Evolutionary conservation across 2,113 vertebrate genomes (phyloP), one percentile per base, ranked within the genome.

Genomic region (Ceyx cyanopectus): DNA sequence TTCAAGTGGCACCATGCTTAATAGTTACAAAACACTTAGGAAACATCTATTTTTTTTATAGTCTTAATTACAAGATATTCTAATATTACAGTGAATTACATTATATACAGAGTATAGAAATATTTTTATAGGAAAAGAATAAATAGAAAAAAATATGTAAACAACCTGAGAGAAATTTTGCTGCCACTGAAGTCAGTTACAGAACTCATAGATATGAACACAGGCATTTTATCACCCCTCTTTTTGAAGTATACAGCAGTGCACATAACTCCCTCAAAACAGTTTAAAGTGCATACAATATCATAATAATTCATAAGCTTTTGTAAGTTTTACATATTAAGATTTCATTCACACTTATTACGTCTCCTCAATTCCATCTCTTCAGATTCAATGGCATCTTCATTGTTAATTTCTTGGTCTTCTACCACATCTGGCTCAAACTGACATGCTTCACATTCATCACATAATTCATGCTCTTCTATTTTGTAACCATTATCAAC

Each of bases 341-440:
- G 75, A 65, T 74, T 92, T 98, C 96, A 98, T 96, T 98, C 97
- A 2, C 85, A 98, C 95, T 95, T 98, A 92, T 96, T 98, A 73
- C 98, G 98, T 85, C 97, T 96, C 88, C 98, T 97, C 88, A 99
- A 96, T 57, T 95, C 97, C 12, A 84, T 95, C 26, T 77, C 91
- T 37, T 85, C 95, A 53, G 70, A 76, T 46, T 97, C 90, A 41
- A 61, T 7, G 12, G 13, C 18, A 78, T 87, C 92, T 70, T 73
- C 80, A 40, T 60, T 82, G 43, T 60, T 66, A 46, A 68, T 81
- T 24, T 95, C 92, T 87, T 97, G 96, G 9, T 94, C 67, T 90
- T 97, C 87, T 45, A 72, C 63, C 45, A 95, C 82, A 32, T 90
- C 75, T 65, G 81, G 26, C 30, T 97, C 92, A 85, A 97, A 89